Base-by-base conservation (phyloP, 2,113 vertebrate species). In the Cisticola juncidis region DNA sequence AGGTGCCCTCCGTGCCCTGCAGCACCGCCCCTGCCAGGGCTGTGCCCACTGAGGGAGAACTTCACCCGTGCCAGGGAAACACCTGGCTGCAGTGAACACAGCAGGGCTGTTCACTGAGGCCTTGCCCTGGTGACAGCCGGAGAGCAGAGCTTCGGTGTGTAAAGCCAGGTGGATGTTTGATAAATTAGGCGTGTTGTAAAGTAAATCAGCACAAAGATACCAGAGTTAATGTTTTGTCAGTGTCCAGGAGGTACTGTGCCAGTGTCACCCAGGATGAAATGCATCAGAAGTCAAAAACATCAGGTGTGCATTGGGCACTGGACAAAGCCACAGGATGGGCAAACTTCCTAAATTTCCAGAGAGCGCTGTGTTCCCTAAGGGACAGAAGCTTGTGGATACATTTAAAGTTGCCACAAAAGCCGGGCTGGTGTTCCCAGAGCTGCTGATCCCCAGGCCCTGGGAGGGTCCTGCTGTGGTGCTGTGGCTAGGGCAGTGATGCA, bases 371-470 rank as follows among this genome's bases (percentile, higher is more conserved):
- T 48, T 71, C 29, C 33, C 7, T 56, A 19, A 62, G 29, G 29
- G 23, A 22, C 36, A 5, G 29, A 25, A 12, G 9, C 22, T 60
- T 58, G 25, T 11, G 23, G 18, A 2, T 48, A 5, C n/a, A 50
- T 47, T 54, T 35, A 9, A 38, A 47, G 8, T n/a, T 29, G 44
- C 45, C 22, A 1, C 11, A n/a, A 57, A 31, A 29, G 12, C 42
- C 7, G 0, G 31, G 31, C 35, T 38, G 4, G 29, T 22, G 24
- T 77, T 93, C 47, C 26, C 62, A 48, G 54, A n/a, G 35, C 10
- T 0, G 3, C 4, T 14, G 33, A 22, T 29, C 54, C 78, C 51
- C 6, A 0, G 24, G 33, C 7, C 0, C 9, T 14, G 9, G 12
- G n/a, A n/a, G 56, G 40, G 66, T 70, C 9, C 8, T 25, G 0